Percentiles rank a stretch among this genome's conserved stretches.
Conservation (phyloP, 2,888 invertebrate genomes). For the Bombyx huttoni region DNA sequence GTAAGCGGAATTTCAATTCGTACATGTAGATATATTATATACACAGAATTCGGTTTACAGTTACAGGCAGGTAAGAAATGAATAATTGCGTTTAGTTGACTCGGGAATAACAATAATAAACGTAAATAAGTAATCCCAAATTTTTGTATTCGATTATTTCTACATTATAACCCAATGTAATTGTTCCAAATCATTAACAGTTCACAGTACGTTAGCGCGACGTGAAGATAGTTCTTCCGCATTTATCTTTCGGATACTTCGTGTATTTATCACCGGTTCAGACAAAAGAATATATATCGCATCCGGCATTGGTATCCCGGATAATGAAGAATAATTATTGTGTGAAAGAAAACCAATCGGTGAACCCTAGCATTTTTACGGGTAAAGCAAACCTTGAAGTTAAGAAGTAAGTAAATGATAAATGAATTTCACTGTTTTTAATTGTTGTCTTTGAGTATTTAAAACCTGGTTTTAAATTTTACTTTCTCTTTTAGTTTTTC, state of each 20-base stretch:
- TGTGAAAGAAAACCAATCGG: background rate
- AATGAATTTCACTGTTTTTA: background rate
- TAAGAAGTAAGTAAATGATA: background rate
- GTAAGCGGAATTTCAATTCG: no score
- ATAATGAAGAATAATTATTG: conserved; percentile 34
- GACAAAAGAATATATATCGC: conserved; percentile 3
- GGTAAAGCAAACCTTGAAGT: background rate
- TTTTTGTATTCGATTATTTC: background rate
- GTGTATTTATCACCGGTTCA: conserved; percentile 2
- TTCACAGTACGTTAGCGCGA: background rate
- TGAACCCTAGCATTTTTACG: background rate
- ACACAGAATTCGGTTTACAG: no score
- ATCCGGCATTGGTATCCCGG: conserved; percentile 11
- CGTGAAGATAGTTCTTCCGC: background rate
- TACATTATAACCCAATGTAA: background rate
- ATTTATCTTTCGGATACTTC: conserved; percentile 1
- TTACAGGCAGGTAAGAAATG: no score
- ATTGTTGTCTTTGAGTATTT: no score
- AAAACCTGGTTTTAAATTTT: no score
- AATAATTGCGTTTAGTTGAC: no score
- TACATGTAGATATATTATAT: no score
- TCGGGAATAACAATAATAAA: no score
- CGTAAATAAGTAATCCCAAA: no score
- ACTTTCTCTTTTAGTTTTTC: no score
- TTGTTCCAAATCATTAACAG: background rate